Evolutionary conservation across 2,888 invertebrate species (phyloP).

Genomic region (Limenitis camilla): DNA sequence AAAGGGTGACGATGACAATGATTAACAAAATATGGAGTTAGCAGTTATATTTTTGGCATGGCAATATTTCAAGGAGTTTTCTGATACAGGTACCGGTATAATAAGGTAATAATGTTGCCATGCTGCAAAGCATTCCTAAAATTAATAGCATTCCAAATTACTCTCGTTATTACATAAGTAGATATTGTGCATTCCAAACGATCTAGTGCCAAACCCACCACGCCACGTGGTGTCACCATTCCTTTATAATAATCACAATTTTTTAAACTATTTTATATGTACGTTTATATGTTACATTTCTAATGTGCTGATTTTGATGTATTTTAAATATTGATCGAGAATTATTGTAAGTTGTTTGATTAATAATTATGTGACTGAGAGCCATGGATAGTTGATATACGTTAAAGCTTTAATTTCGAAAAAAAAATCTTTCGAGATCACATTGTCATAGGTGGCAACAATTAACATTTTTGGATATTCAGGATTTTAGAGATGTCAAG

Average conservation of each 20-base stretch:
- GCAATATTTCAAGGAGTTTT: conserved; percentile 2
- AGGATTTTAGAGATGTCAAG: too few species aligned
- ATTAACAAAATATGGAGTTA: too few species aligned
- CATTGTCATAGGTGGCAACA: too few species aligned
- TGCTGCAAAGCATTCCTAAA: conserved; percentile 3
- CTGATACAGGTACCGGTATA: too few species aligned
- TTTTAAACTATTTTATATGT: conserved; percentile 39
- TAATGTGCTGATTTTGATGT: conserved; percentile 50
- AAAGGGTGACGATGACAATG: too few species aligned
- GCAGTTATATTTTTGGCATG: conserved; percentile 8
- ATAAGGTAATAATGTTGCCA: conserved; percentile 20
- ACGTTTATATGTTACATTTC: conserved; percentile 31
- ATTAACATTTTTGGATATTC: too few species aligned
- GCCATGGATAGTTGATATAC: too few species aligned
- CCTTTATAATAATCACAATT: conserved; percentile 58
- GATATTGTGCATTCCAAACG: conserved; percentile 68
- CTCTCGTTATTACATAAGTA: conserved; percentile 45
- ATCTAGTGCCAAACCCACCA: conserved; percentile 68
- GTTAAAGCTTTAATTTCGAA: too few species aligned
- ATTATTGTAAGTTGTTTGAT: conserved; percentile 30
- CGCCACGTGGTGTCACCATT: conserved; percentile 42
- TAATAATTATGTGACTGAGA: conserved; percentile 16
- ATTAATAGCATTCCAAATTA: conserved; percentile 27
- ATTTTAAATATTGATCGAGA: conserved; percentile 39
- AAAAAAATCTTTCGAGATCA: too few species aligned